Evolutionary conservation across 2,888 invertebrate genomes (phyloP).

Genomic region (Nycteola revayana): DNA sequence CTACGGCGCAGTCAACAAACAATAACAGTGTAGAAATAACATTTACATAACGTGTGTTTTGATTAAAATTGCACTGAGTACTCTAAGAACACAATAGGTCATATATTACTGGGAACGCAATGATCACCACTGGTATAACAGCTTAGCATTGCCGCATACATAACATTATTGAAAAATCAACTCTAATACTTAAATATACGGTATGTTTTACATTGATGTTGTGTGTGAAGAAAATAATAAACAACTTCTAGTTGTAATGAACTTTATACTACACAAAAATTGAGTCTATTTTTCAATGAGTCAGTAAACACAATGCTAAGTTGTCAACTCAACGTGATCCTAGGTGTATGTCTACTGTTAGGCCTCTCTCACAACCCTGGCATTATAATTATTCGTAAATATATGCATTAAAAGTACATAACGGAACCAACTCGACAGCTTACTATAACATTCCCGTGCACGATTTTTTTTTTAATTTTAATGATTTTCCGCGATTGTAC

Average conservation of each 20-base stretch:
- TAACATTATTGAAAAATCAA: no score
- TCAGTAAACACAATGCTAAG: no score
- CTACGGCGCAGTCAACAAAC: constrained; percentile 41
- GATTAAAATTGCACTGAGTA: constrained; percentile 52
- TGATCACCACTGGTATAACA: no score
- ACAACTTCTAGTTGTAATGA: no score
- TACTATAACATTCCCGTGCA: constrained; percentile 34
- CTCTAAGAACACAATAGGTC: constrained; percentile 76
- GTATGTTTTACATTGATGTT: no score
- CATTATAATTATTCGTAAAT: constrained; percentile 39
- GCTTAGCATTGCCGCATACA: no score
- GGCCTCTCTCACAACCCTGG: constrained; percentile 80
- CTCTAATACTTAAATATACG: no score
- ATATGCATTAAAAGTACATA: constrained; percentile 36
- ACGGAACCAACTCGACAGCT: constrained; percentile 31
- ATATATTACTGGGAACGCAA: constrained; percentile 63
- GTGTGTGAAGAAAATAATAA: no score
- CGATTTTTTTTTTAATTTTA: constrained; percentile 28
- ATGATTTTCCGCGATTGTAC: constrained; percentile 42
- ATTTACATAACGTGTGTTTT: constrained; percentile 32
- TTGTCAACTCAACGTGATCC: no score
- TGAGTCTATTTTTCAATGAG: no score
- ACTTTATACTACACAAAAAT: no score
- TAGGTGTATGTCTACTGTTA: constrained; percentile 47
- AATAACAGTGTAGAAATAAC: constrained; percentile 64